phyloP scores from a whole-genome alignment of 23 tunicate genomes.

The Styela clava region DNA sequence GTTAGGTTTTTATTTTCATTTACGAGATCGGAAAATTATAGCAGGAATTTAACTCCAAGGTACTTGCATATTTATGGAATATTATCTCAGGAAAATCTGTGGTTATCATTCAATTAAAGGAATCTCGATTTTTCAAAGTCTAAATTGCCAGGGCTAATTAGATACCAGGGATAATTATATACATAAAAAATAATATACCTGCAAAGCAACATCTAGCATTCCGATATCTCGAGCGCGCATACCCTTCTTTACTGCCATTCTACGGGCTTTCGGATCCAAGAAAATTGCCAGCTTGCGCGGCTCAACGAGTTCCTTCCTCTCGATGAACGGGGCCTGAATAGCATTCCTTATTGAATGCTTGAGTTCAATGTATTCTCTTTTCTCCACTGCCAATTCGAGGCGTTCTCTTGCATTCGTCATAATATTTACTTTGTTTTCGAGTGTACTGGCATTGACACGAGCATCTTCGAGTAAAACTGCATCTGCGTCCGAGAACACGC shows the following conservation, averaged over 20 bases:
- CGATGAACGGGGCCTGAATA: conserved; percentile 43
- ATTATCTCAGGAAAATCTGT: too few relatives aligned
- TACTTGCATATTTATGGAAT: too few relatives aligned
- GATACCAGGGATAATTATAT: too few relatives aligned
- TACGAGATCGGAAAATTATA: too few relatives aligned
- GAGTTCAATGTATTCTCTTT: conserved; percentile 37
- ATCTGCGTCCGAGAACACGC: conserved; percentile 54
- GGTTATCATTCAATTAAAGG: too few relatives aligned
- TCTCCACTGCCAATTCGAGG: conserved; percentile 27
- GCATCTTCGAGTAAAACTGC: conserved; percentile 38
- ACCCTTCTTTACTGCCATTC: conserved; percentile 34
- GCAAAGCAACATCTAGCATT: conserved; percentile 27
- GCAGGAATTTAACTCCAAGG: too few relatives aligned
- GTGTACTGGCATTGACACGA: conserved; percentile 11
- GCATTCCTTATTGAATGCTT: conserved; percentile 31
- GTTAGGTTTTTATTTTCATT: too few relatives aligned
- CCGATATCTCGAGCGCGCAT: conserved; percentile 35
- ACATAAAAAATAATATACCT: too few relatives aligned
- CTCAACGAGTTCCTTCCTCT: conserved; percentile 22
- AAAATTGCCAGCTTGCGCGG: conserved; percentile 49
- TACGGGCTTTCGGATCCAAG: conserved; percentile 54
- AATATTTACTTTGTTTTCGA: conserved; percentile 29
- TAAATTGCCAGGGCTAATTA: too few relatives aligned
- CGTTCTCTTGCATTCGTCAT: conserved; percentile 35
- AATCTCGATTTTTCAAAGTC: too few relatives aligned